phyloP scores from a whole-genome alignment of 2,113 vertebrate species.

The Pantherophis guttatus region DNA sequence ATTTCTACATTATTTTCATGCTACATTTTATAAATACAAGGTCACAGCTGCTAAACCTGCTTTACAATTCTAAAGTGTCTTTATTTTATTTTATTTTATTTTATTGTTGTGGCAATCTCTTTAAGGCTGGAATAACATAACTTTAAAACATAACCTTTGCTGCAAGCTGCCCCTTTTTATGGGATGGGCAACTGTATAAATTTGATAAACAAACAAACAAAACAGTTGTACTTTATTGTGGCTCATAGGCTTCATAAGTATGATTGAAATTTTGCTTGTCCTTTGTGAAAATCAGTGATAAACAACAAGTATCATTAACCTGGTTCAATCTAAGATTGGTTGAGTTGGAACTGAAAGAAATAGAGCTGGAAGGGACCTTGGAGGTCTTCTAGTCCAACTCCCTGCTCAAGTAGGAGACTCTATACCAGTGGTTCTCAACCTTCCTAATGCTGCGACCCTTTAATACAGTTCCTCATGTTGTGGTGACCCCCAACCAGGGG shows the following conservation, averaged over 20 bases:
- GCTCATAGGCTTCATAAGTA: neutral
- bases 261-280: neutral
- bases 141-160: neutral
- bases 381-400: no score
- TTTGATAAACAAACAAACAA: neutral
- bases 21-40: neutral
- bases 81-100: neutral
- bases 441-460: no score
- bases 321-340: neutral
- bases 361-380: no score
- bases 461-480: no score
- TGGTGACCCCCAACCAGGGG: no score
- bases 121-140: neutral
- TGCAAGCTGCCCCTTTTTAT: neutral
- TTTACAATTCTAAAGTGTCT: neutral
- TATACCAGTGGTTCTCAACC: no score
- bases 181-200: neutral
- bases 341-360: no score
- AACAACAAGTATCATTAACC: neutral
- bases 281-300: neutral
- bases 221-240: neutral
- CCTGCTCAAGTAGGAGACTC: no score
- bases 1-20: neutral
- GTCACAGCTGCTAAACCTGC: neutral
- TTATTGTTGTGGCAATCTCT: neutral